Evolutionary conservation across 2,888 invertebrate species (phyloP).

Genomic region (Lasioglossum figueresi): DNA sequence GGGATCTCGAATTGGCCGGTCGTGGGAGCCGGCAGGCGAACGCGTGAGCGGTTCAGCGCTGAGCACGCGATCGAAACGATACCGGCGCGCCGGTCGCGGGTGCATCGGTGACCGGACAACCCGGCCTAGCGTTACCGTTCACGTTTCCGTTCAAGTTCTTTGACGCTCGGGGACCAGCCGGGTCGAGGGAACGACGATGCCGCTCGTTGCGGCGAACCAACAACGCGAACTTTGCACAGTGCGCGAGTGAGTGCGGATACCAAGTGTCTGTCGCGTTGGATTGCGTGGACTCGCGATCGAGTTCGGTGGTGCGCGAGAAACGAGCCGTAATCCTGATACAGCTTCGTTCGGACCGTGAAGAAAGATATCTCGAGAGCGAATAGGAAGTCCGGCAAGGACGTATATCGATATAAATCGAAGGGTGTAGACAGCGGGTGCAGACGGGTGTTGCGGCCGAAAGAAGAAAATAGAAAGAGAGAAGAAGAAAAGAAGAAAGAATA

Average conservation of each 20-base stretch:
- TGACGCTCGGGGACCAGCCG: background rate
- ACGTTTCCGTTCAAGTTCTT: background rate
- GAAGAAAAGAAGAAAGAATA: background rate
- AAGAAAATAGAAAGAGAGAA: background rate
- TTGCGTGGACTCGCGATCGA: background rate
- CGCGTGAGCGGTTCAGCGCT: background rate
- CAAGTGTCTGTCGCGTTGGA: slow-evolving; percentile 16
- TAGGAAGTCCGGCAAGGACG: background rate
- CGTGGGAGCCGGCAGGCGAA: background rate
- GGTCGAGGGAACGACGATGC: slow-evolving; percentile 19
- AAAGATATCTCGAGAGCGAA: background rate
- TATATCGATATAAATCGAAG: background rate
- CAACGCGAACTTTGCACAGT: slow-evolving; percentile 34
- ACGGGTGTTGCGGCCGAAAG: too few relatives aligned
- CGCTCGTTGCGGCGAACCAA: slow-evolving; percentile 9
- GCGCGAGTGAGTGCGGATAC: slow-evolving; percentile 63
- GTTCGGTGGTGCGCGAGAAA: background rate
- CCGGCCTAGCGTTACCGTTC: background rate
- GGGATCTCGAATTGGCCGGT: background rate
- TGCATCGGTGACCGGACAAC: background rate
- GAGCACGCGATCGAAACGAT: slow-evolving; percentile 12
- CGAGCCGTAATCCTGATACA: background rate
- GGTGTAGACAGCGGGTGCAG: background rate
- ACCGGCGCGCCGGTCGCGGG: background rate
- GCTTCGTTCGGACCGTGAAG: background rate